Conservation (phyloP, 2,888 invertebrate genomes). For the Cosmia pyralina region DNA sequence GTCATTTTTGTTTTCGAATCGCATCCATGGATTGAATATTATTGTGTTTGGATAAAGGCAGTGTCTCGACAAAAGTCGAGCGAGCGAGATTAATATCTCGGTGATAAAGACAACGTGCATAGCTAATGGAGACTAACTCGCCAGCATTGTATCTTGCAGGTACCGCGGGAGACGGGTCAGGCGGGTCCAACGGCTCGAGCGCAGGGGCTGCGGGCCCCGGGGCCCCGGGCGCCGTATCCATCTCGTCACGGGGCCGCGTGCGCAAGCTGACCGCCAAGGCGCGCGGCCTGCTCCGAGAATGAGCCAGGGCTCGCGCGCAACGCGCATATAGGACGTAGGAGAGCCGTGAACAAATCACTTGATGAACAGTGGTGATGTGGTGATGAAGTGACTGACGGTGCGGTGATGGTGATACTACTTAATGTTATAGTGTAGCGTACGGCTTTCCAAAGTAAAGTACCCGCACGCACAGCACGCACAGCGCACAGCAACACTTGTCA, state of each 20-base stretch:
- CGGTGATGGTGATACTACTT: neutral
- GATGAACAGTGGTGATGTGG: neutral
- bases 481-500: no score
- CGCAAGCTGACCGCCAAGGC: slow-evolving; percentile 95
- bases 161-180: slow-evolving; percentile 1
- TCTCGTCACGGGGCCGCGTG: slow-evolving; percentile 94
- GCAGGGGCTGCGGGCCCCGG: slow-evolving; percentile 23
- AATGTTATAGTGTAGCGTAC: neutral
- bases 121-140: neutral
- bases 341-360: neutral
- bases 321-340: slow-evolving; percentile 6
- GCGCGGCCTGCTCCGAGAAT: slow-evolving; percentile 91
- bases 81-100: neutral
- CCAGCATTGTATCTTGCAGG: neutral
- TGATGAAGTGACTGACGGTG: neutral
- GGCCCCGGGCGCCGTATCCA: slow-evolving; percentile 78
- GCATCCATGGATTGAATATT: neutral
- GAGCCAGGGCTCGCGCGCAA: slow-evolving; percentile 53
- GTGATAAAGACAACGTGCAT: neutral
- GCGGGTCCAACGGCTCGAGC: slow-evolving; percentile 15
- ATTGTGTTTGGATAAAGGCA: slow-evolving; percentile 1
- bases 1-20: neutral
- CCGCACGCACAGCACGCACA: no score
- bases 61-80: slow-evolving; percentile 3
- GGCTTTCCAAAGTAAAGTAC: neutral